Percentiles rank a stretch among this genome's conserved stretches.
phyloP scores from a whole-genome alignment of 2,113 vertebrate species.

The Megatriorchis doriae region DNA sequence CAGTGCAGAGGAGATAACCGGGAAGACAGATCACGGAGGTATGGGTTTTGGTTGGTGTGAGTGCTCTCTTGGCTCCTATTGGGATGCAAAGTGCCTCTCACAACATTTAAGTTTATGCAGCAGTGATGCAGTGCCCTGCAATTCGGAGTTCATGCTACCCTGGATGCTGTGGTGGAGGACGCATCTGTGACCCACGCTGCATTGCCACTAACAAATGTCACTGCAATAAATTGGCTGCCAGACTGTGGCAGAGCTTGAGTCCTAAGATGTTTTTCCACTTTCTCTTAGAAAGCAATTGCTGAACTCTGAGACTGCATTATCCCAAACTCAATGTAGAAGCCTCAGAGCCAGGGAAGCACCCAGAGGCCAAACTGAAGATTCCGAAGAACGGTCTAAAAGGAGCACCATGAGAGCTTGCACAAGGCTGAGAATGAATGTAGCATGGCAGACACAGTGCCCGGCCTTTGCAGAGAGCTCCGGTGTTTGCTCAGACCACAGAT shows the following conservation, averaged over 20 bases:
- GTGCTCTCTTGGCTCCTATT: rapidly evolving
- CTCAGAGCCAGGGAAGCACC: background rate
- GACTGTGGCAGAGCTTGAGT: background rate
- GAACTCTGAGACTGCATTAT: background rate
- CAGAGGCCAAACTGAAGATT: background rate
- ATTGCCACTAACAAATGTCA: background rate
- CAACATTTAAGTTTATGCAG: background rate
- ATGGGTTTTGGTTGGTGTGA: background rate
- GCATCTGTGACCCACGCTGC: background rate
- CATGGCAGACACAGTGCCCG: background rate
- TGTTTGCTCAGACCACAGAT: background rate
- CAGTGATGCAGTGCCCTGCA: background rate
- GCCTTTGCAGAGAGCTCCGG: background rate
- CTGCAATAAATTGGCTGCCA: too few species aligned
- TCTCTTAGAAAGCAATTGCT: background rate
- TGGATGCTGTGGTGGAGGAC: background rate
- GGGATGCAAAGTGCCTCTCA: background rate
- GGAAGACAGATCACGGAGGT: rapidly evolving
- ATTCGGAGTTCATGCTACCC: background rate
- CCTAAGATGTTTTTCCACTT: background rate
- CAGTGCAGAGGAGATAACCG: background rate
- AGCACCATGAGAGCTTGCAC: background rate
- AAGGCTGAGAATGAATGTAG: background rate
- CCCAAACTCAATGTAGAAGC: background rate
- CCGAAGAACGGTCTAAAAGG: background rate